phyloP scores from a whole-genome alignment of 2,113 vertebrate species.

The Oncorhynchus tshawytscha region DNA sequence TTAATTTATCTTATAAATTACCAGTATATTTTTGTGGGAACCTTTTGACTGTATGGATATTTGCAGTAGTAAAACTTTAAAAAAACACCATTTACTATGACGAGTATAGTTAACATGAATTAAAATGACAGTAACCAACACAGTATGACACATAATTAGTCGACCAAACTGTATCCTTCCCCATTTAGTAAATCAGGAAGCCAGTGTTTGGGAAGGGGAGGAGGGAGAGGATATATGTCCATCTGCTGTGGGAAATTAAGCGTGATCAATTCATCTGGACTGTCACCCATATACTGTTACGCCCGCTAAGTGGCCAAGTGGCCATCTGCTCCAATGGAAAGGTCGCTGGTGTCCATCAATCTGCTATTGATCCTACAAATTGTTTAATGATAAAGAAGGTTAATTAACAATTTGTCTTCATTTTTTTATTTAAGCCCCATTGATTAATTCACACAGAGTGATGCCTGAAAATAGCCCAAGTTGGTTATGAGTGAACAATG shows the following conservation, averaged over 20 bases:
- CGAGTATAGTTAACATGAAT: too few species aligned
- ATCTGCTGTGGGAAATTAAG: constrained; percentile 57
- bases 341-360: constrained; percentile 64
- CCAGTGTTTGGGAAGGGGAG: constrained; percentile 6
- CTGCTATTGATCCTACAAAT: constrained; percentile 62
- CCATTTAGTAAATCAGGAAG: constrained; percentile 39
- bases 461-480: constrained; percentile 47
- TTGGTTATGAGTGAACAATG: constrained; percentile 65
- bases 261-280: constrained; percentile 47
- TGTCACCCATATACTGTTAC: constrained; percentile 55
- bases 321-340: constrained; percentile 62
- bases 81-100: too few species aligned
- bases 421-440: constrained; percentile 61
- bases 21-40: too few species aligned
- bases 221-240: constrained; percentile 46
- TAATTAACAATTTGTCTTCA: constrained; percentile 58
- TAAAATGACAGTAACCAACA: too few species aligned
- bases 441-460: constrained; percentile 54
- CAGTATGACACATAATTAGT: too few species aligned
- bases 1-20: too few species aligned
- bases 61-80: too few species aligned
- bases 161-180: background rate
- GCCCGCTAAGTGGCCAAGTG: constrained; percentile 52
- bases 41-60: too few species aligned
- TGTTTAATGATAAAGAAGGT: constrained; percentile 66